Conservation (phyloP, 2,113 vertebrate genomes). For the Gorsachius goisagi region DNA sequence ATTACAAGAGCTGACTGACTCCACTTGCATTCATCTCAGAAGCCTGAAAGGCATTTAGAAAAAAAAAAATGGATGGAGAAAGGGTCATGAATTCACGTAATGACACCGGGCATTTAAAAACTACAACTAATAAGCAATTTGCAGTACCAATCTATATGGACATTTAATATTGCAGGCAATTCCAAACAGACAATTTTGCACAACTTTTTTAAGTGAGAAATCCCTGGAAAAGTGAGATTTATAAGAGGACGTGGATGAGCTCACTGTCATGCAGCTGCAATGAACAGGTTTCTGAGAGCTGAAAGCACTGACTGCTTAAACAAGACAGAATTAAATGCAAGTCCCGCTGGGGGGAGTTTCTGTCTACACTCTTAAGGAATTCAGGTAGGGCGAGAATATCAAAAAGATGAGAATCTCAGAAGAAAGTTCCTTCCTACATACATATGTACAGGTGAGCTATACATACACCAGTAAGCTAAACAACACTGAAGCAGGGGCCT, state of each 20-base stretch:
- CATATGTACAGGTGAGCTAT: not conserved
- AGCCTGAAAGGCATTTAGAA: not conserved
- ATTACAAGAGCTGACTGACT: not conserved
- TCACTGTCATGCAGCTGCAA: not conserved
- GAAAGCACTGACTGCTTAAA: not conserved
- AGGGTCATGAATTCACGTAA: not conserved
- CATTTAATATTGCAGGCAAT: not conserved
- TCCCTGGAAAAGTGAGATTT: not conserved
- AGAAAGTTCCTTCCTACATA: not conserved
- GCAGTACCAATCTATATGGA: fast-evolving
- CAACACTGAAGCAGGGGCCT: not conserved
- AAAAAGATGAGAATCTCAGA: not conserved
- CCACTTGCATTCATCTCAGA: not conserved
- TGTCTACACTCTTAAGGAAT: not conserved
- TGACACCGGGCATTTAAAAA: not conserved
- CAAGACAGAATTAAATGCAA: not conserved
- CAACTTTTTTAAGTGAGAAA: not conserved
- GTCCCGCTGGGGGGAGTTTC: not conserved
- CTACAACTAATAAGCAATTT: not conserved
- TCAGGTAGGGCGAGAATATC: not conserved
- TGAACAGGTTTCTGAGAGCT: not conserved
- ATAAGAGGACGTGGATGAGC: not conserved
- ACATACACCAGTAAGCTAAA: not conserved
- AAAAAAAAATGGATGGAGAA: not conserved
- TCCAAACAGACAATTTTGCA: not conserved